These are phyloP conservation scores for Troilus luridus DNA, from an alignment of 2,888 invertebrate species.

Conservation along the genomic window DNA sequence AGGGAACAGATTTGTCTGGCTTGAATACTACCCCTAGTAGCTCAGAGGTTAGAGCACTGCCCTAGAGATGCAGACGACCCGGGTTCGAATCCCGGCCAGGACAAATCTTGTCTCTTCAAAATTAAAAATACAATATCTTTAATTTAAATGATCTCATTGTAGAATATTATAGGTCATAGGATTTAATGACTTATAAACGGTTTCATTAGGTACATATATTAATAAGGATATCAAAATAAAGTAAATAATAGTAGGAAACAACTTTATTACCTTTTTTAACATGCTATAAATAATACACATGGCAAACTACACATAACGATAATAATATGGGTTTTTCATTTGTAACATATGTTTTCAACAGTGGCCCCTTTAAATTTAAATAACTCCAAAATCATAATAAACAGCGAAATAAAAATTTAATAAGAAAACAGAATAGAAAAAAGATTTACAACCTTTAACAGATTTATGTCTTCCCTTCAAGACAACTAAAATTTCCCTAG, in stretches of 20 bases:
- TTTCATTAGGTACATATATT: not conserved
- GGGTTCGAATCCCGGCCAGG: no score
- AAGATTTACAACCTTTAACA: constrained; percentile 13
- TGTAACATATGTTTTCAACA: constrained; percentile 37
- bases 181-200: no score
- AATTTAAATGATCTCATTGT: no score
- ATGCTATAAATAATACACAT: constrained; percentile 51
- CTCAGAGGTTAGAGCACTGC: no score
- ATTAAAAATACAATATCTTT: no score
- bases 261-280: constrained; percentile 52
- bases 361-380: constrained; percentile 55
- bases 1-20: no score
- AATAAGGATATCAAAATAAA: not conserved
- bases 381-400: not conserved
- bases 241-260: constrained; percentile 38
- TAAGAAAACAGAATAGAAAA: not conserved
- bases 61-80: no score
- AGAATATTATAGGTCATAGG: no score
- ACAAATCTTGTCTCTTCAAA: no score
- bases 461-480: constrained; percentile 43
- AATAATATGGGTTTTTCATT: constrained; percentile 34
- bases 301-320: constrained; percentile 17
- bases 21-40: no score
- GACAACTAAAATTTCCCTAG: not conserved
- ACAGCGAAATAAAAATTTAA: not conserved